Conservation (phyloP, 2,113 vertebrate species). For the Indicator maculatus region DNA sequence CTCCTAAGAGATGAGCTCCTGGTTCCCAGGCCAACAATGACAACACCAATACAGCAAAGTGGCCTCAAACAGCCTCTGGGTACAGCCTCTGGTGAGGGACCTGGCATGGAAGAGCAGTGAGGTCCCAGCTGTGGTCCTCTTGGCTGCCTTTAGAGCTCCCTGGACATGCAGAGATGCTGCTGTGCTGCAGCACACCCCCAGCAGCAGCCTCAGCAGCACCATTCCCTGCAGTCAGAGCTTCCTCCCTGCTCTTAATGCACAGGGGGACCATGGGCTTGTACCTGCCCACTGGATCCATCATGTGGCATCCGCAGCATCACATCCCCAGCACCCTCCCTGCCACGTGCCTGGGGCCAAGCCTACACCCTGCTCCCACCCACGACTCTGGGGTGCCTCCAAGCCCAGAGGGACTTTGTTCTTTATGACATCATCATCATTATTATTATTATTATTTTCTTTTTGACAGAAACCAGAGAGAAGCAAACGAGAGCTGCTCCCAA, state of each 20-base stretch:
- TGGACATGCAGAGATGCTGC: accelerated
- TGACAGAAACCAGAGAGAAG: not conserved
- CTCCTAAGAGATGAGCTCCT: not conserved
- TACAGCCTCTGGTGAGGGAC: not conserved
- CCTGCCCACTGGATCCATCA: not conserved
- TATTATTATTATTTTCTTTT: too few species aligned
- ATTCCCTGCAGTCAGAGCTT: not conserved
- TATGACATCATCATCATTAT: too few species aligned
- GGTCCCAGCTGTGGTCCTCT: not conserved
- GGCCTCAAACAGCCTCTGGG: not conserved
- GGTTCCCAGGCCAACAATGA: not conserved
- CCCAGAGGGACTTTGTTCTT: not conserved
- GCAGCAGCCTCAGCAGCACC: not conserved
- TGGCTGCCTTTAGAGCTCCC: accelerated
- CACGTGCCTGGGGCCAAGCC: accelerated
- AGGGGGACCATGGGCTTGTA: accelerated
- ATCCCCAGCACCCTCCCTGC: accelerated
- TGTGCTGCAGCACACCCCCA: not conserved
- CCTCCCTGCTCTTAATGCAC: not conserved
- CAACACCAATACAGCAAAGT: not conserved
- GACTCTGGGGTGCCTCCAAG: not conserved
- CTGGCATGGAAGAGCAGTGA: accelerated
- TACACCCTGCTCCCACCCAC: not conserved
- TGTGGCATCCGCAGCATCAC: accelerated
- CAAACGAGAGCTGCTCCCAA: not conserved